These are phyloP conservation scores for Heteromormyrus szaboi DNA, from an alignment of 2,797 vertebrate species.

Conservation along the genomic window DNA sequence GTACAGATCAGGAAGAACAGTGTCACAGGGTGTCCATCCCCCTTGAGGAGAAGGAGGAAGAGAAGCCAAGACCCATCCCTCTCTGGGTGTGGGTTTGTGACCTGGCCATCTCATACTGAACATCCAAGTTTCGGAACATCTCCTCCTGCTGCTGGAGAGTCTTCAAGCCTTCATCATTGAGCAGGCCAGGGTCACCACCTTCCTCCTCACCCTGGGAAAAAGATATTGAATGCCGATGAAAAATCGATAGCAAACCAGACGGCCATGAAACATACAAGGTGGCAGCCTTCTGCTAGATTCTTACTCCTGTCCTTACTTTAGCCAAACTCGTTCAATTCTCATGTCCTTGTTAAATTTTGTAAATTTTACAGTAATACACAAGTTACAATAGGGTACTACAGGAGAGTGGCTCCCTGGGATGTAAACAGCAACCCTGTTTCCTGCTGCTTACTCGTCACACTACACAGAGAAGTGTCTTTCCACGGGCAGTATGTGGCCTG, in stretches of 20 bases:
- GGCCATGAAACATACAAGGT: constrained; percentile 6
- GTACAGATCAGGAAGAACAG: constrained; percentile 22
- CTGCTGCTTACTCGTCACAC: neutral
- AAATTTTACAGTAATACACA: neutral
- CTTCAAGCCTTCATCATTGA: constrained; percentile 84
- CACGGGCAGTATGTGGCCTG: neutral
- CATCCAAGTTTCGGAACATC: constrained; percentile 92
- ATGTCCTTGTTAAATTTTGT: neutral
- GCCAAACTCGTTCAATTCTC: neutral
- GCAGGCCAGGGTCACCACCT: constrained; percentile 63
- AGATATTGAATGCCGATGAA: neutral
- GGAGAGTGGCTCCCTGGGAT: neutral
- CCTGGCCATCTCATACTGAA: constrained; percentile 96
- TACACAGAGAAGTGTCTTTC: neutral
- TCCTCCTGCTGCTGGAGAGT: constrained; percentile 96
- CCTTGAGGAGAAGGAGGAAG: constrained; percentile 79
- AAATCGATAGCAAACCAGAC: neutral
- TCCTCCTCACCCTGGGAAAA: constrained; percentile 79
- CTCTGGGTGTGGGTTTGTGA: constrained; percentile 96
- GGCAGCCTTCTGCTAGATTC: neutral
- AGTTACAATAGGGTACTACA: neutral
- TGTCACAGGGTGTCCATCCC: constrained; percentile 89
- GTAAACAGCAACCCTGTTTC: neutral
- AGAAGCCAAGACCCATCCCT: constrained; percentile 94
- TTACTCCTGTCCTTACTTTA: neutral